Percentiles rank a stretch among this genome's conserved stretches.
phyloP scores from a whole-genome alignment of 2,113 vertebrate genomes.

The Mobula hypostoma region DNA sequence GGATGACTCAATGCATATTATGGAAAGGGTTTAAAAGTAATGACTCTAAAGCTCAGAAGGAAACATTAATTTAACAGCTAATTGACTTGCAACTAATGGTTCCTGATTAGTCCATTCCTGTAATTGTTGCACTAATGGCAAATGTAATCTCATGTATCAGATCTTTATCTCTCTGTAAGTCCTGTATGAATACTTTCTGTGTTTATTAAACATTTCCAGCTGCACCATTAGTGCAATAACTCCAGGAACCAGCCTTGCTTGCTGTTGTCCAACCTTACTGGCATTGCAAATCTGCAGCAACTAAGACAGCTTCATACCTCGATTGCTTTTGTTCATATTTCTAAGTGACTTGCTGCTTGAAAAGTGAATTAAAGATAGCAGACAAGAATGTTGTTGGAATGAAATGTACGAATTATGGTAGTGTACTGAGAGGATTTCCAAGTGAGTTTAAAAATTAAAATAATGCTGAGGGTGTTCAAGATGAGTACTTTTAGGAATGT shows the following conservation, averaged over 20 bases:
- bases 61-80: constrained; percentile 26
- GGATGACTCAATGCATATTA: background rate
- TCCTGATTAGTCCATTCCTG: constrained; percentile 28
- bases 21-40: constrained; percentile 8
- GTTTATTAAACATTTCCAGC: background rate
- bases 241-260: background rate
- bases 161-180: background rate
- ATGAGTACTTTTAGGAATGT: too few relatives aligned
- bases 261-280: background rate
- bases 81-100: constrained; percentile 17
- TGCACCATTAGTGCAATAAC: background rate
- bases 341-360: background rate
- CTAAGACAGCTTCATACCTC: background rate
- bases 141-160: constrained; percentile 4
- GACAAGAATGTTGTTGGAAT: background rate
- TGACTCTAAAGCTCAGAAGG: background rate
- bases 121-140: constrained; percentile 12
- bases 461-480: background rate
- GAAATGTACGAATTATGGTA: background rate
- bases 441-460: background rate
- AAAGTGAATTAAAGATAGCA: background rate
- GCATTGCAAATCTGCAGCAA: background rate
- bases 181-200: background rate
- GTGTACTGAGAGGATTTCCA: background rate
- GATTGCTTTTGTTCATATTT: background rate